Evolutionary conservation across 2,888 invertebrate genomes (phyloP).

Genomic region (Stenoptilia bipunctidactyla): DNA sequence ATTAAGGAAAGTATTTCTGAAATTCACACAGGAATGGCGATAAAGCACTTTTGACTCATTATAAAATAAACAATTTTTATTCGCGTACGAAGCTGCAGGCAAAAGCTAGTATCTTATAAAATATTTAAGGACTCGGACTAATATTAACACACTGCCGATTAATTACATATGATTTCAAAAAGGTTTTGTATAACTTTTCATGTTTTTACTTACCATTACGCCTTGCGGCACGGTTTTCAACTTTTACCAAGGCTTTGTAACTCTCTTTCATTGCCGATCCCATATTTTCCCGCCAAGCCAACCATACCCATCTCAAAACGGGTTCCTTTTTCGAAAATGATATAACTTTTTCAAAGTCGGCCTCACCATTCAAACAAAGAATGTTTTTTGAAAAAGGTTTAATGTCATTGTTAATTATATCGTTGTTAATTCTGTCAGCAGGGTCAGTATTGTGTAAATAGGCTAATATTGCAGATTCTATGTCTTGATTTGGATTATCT

Average conservation of each 20-base stretch:
- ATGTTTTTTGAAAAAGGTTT: slow-evolving; percentile 6
- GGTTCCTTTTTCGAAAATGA: slow-evolving; percentile 46
- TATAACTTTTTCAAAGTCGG: slow-evolving; percentile 74
- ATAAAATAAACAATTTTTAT: no score
- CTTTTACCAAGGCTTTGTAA: slow-evolving; percentile 61
- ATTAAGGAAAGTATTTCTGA: no score
- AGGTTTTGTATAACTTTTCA: no score
- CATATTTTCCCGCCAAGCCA: slow-evolving; percentile 75
- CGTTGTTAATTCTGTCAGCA: no score
- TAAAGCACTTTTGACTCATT: no score
- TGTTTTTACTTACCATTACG: slow-evolving; percentile 74
- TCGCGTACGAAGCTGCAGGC: no score
- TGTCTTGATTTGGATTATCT: slow-evolving; percentile 16
- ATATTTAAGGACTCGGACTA: no score
- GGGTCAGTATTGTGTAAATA: not conserved
- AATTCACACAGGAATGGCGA: no score
- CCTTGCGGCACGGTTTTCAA: slow-evolving; percentile 75
- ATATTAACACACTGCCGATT: no score
- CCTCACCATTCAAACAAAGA: slow-evolving; percentile 73
- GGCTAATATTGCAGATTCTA: not conserved
- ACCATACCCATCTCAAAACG: slow-evolving; percentile 75
- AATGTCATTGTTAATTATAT: no score
- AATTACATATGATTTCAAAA: no score
- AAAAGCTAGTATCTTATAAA: no score
- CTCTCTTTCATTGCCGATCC: slow-evolving; percentile 67